A percentile compares a stretch with the other conserved stretches of the same genome.
These are phyloP conservation scores for Apodemia mormo DNA, from an alignment of 2,888 invertebrate genomes.

Conservation along the genomic window DNA sequence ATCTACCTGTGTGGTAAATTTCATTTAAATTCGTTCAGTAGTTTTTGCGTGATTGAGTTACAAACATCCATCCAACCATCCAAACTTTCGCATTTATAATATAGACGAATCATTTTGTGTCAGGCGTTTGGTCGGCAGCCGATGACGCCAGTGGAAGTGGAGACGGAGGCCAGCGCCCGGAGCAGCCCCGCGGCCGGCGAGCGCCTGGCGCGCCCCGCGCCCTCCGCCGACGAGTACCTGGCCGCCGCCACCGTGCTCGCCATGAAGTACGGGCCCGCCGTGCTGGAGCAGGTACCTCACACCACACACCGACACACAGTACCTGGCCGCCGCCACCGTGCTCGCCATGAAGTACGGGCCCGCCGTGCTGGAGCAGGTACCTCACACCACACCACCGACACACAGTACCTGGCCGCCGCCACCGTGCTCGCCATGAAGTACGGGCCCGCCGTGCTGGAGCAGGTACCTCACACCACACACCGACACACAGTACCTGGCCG, in stretches of 20 bases:
- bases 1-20: too few relatives aligned
- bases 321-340: slow-evolving; percentile 84
- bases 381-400: background rate
- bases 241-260: slow-evolving; percentile 94
- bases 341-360: slow-evolving; percentile 93
- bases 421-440: too few relatives aligned
- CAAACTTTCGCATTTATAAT: too few relatives aligned
- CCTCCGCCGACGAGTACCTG: slow-evolving; percentile 87
- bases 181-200: slow-evolving; percentile 28
- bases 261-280: slow-evolving; percentile 91
- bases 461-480: too few relatives aligned
- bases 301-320: background rate
- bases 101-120: slow-evolving; percentile 6
- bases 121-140: slow-evolving; percentile 95
- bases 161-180: slow-evolving; percentile 35
- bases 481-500: too few relatives aligned
- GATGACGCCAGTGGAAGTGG: slow-evolving; percentile 82
- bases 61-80: too few relatives aligned
- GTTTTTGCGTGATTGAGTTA: too few relatives aligned
- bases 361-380: slow-evolving; percentile 80
- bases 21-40: too few relatives aligned
- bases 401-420: too few relatives aligned
- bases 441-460: too few relatives aligned
- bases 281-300: slow-evolving; percentile 68
- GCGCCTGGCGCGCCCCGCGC: slow-evolving; percentile 71